These are phyloP conservation scores for Globicephala melas DNA, from an alignment of 2,113 vertebrate species.

Conservation along the genomic window DNA sequence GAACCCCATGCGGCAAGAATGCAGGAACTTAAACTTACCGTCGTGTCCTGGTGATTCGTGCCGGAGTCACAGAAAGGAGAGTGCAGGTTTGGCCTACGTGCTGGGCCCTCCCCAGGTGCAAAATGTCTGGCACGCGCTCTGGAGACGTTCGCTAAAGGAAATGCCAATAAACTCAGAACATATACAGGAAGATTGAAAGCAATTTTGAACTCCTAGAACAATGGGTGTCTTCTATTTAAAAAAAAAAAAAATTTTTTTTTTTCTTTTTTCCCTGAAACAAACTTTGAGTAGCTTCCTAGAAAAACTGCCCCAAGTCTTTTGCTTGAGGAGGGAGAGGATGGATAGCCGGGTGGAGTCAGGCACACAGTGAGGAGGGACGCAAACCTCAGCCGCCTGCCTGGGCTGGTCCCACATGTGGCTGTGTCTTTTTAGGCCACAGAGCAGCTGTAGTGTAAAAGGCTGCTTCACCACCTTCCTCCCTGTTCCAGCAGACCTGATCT, in stretches of 20 bases:
- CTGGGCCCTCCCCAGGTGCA: too few relatives aligned
- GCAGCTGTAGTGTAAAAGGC: neutral
- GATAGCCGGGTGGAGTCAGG: neutral
- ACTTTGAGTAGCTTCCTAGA: neutral
- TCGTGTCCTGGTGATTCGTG: neutral
- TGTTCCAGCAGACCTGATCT: neutral
- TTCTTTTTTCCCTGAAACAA: neutral
- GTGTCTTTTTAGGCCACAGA: neutral
- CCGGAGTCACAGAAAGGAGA: neutral
- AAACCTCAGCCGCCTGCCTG: neutral
- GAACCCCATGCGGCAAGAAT: neutral
- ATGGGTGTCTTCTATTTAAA: neutral
- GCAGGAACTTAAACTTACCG: neutral
- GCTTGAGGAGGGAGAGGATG: neutral
- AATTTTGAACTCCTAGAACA: neutral
- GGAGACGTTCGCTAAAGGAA: neutral
- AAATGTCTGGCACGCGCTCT: neutral
- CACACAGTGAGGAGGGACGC: neutral
- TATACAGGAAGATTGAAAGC: neutral
- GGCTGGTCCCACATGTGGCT: neutral
- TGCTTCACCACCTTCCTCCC: neutral
- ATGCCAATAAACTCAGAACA: neutral
- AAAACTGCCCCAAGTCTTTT: neutral
- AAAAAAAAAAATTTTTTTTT: rapidly evolving
- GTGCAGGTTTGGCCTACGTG: neutral